These are phyloP conservation scores for Ernsta delagoae DNA, from an alignment of 2,888 invertebrate genomes.

Conservation along the genomic window DNA sequence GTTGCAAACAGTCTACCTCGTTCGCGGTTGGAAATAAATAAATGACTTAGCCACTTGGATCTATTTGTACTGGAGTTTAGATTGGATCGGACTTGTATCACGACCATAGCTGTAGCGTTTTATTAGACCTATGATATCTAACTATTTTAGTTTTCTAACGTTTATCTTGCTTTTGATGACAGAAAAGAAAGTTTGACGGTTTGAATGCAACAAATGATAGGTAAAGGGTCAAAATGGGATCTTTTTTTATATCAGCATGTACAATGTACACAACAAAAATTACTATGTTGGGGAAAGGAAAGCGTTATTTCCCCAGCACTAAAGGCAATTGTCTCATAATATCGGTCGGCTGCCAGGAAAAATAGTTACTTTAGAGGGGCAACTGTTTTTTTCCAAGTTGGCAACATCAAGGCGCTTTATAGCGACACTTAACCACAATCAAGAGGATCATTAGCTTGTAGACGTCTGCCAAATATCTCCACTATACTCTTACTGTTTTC, in stretches of 20 bases:
- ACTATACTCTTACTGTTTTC: slow-evolving; percentile 70
- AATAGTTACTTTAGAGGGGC: slow-evolving; percentile 77
- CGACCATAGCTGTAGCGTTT: too few species aligned
- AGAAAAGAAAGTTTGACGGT: too few species aligned
- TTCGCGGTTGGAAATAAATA: slow-evolving; percentile 26
- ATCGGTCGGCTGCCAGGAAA: slow-evolving; percentile 78
- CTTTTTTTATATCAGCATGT: not conserved
- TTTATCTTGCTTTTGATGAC: too few species aligned
- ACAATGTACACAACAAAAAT: slow-evolving; percentile 49
- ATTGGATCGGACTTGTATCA: too few species aligned
- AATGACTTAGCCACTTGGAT: too few species aligned
- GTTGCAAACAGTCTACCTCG: slow-evolving; percentile 34
- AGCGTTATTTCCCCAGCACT: slow-evolving; percentile 72
- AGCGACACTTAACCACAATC: slow-evolving; percentile 83
- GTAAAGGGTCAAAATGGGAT: too few species aligned
- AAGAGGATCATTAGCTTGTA: slow-evolving; percentile 82
- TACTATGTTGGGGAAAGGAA: slow-evolving; percentile 59
- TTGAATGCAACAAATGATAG: not conserved
- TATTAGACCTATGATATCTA: too few species aligned
- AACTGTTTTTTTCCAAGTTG: slow-evolving; percentile 81
- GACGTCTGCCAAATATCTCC: slow-evolving; percentile 82
- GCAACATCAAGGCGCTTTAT: slow-evolving; percentile 81
- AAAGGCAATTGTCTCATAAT: slow-evolving; percentile 78
- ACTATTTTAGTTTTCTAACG: too few species aligned
- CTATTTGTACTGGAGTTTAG: too few species aligned